Evolutionary conservation across 2,888 invertebrate species (phyloP), one percentile per base, ranked within the genome.

Genomic region (Odontocerum albicorne): DNA sequence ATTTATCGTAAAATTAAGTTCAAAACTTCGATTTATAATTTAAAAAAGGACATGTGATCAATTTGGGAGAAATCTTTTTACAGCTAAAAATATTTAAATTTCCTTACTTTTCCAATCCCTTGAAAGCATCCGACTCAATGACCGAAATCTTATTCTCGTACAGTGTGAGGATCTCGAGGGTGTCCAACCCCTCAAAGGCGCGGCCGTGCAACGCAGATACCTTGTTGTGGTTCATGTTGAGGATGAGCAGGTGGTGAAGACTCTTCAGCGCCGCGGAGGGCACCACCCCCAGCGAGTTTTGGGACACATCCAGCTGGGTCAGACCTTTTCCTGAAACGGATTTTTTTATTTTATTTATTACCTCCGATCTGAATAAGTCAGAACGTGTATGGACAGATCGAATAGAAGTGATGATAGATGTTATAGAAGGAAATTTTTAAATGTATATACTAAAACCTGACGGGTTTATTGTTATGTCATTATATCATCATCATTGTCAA

Each of bases 151-250:
- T 86, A 70, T 92, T 92, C 71, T 92, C 93, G 70, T 93, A 94
- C 27, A 94, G 74, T 8, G 90, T 91, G 32, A 95, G 80, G 62
- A 93, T 90, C 70, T 93, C 91, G 63, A 94, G 73, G 2, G 92
- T 91, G 66, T 90, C 90, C 64, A 94, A 77, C 0, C 94, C 94
- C 67, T 89, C 86, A 68, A 95, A 94, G 7, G 93, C 93, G 62
- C 83, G 84, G 59, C 84, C 84, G 66, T 90, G 91, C 22, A 95
- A 80, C 47, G 84, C 85, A 40, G 80, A 83, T 65, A 95, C 90
- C 75, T 82, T 83, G 71, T 95, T 95, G 72, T 92, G 90, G 74
- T 93, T 94, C 76, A 94, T 82, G 72, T 93, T 94, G 58, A 95
- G 80, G 63, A 92, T 92, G 61, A 92, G 82, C 59, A 94, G 81